Evolutionary conservation across 2,113 vertebrate genomes (phyloP).

Genomic region (Cyprinodon variegatus): DNA sequence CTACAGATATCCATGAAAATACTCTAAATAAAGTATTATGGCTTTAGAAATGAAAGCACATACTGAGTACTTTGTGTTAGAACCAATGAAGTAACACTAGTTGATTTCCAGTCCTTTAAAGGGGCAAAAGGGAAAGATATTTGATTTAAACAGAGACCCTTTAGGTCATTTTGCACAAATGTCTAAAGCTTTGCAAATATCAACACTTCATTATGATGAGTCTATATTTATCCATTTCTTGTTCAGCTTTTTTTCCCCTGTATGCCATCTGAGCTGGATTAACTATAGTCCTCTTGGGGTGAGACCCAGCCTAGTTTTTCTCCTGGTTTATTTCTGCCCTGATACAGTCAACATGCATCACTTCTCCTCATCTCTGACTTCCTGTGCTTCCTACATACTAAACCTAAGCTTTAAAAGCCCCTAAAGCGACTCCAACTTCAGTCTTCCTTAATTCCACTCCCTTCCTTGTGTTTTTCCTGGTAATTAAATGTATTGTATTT

Average conservation of each 20-base stretch:
- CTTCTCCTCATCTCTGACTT: background rate
- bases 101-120: background rate
- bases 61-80: background rate
- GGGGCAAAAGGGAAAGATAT: background rate
- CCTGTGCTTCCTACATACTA: background rate
- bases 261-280: background rate
- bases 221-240: background rate
- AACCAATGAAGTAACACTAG: background rate
- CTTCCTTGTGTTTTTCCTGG: background rate
- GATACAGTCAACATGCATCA: background rate
- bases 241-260: background rate
- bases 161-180: background rate
- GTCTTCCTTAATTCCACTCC: background rate
- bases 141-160: background rate
- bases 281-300: background rate
- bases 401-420: background rate
- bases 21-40: background rate
- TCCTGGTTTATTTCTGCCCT: background rate
- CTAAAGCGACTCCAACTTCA: background rate
- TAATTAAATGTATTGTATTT: background rate
- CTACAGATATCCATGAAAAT: slow-evolving; percentile 7
- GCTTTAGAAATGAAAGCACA: background rate
- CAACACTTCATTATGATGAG: background rate
- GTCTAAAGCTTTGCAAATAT: background rate
- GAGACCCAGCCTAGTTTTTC: background rate